Evolutionary conservation across 2,888 invertebrate species (phyloP).

Genomic region (Invenusta paracnida): DNA sequence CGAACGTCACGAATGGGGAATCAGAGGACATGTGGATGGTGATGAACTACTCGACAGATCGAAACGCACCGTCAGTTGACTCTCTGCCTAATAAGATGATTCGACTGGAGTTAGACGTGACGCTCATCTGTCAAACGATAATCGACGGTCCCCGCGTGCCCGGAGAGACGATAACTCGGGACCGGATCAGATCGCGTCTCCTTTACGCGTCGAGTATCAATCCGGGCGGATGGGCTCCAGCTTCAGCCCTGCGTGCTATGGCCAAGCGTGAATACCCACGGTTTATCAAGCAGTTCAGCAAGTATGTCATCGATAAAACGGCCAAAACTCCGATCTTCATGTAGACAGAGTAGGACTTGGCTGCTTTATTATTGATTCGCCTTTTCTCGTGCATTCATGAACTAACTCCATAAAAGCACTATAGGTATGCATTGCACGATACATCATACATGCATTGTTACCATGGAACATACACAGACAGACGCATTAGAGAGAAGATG

Average conservation of each 20-base stretch:
- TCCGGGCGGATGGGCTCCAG: conserved; percentile 99
- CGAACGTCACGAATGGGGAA: too few species aligned
- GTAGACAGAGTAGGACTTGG: too few species aligned
- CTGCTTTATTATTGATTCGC: too few species aligned
- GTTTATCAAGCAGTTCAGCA: conserved; percentile 93
- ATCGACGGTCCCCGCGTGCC: not conserved
- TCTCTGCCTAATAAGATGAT: conserved; percentile 41
- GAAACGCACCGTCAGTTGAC: not conserved
- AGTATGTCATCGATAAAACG: conserved; percentile 68
- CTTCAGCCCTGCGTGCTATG: conserved; percentile 87
- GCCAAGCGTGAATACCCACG: conserved; percentile 98
- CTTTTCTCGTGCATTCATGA: too few species aligned
- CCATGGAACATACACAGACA: too few species aligned
- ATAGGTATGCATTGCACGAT: too few species aligned
- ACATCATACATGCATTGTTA: too few species aligned
- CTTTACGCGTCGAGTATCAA: conserved; percentile 65
- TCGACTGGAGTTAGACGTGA: conserved; percentile 55
- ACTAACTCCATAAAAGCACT: too few species aligned
- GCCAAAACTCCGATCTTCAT: not conserved
- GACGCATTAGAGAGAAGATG: too few species aligned
- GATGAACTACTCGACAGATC: conserved; percentile 38
- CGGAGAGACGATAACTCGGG: not conserved
- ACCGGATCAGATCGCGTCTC: conserved; percentile 34
- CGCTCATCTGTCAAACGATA: conserved; percentile 69
- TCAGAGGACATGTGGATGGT: conserved; percentile 65